Evolutionary conservation across 2,797 vertebrate species (phyloP), one percentile per base, ranked within the genome.

Genomic region (Ctenosaura bakeri): DNA sequence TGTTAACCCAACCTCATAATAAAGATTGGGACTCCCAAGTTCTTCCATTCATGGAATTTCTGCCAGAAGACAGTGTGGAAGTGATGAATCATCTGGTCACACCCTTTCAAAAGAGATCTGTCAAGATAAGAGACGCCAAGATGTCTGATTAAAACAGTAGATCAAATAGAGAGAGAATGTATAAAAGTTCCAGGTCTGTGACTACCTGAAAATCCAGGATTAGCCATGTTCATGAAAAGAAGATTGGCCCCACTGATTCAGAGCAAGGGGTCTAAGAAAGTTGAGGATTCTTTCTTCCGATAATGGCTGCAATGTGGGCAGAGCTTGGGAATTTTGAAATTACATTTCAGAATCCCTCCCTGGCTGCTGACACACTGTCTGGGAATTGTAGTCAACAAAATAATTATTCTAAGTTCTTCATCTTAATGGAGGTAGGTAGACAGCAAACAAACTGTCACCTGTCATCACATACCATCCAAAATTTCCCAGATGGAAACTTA

Each of bases 121-220:
- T 87, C 42, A 71, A 89, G 87, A 89, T 32, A 90, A 78, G 62
- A 8, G 86, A 94, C 42, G 38, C 86, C 76, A 79, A 84, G 74
- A 22, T 93, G 66, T 94, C 84, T 38, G 90, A 93, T 96, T 79
- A 59, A 85, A 89, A 69, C 59, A 88, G 6, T 74, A 89, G 7
- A 3, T 73, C 0, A 88, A 32, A 35, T 90, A 94, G 90, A 80
- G 77, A 89, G 42, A 90, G 5, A 32, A 46, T 42, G 66, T 74
- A 6, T 56, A 69, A 42, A 89, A 66, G 8, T 89, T 38, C 83
- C 24, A 78, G 6, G 62, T 76, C 73, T 38, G n/a, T 62, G 24
- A 13, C 18, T 26, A n/a, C 29, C 38, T 1, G 46, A 50, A 1
- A 52, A 12, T 26, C n/a, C 35, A 24, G 16, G 20, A 26, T 78